Conservation (phyloP, 1,140 invertebrate species). For the Eufriesea mexicana region DNA sequence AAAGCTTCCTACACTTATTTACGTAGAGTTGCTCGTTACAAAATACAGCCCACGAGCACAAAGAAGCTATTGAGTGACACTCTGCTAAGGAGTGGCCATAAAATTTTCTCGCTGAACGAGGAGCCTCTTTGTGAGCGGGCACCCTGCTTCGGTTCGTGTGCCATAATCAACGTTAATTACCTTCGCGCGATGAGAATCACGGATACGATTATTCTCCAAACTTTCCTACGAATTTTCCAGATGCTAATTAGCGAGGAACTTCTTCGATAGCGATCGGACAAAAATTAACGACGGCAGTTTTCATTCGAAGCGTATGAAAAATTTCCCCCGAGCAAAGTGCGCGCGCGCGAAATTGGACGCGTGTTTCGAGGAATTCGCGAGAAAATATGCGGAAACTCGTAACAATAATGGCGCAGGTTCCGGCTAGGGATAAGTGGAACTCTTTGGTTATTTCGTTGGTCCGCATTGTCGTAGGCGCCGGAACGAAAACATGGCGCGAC, state of each 20-base stretch:
- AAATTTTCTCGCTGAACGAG: background rate
- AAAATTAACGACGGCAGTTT: constrained; percentile 8
- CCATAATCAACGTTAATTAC: background rate
- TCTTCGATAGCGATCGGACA: too few species aligned
- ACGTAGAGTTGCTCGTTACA: constrained; percentile 11
- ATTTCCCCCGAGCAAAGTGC: too few species aligned
- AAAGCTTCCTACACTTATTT: constrained; percentile 6
- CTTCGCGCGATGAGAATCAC: background rate
- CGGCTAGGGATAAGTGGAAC: constrained; percentile 1
- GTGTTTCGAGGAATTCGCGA: constrained; percentile 41
- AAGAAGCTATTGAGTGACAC: constrained; percentile 18
- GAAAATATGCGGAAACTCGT: constrained; percentile 57
- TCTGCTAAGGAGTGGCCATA: background rate
- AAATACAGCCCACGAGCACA: background rate
- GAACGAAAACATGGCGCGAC: constrained; percentile 34
- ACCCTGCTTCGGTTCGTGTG: background rate
- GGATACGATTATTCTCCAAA: background rate
- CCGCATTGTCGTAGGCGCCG: constrained; percentile 15
- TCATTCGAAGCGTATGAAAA: too few species aligned
- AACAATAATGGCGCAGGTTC: constrained; percentile 49
- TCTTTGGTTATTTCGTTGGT: constrained; percentile 3
- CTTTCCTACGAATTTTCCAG: background rate
- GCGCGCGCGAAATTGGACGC: constrained; percentile 25
- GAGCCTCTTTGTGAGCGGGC: background rate
- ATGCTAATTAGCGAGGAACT: background rate